These are phyloP conservation scores for Caenorhabditis brenneri DNA, from an alignment of 1,140 invertebrate species.

Conservation along the genomic window DNA sequence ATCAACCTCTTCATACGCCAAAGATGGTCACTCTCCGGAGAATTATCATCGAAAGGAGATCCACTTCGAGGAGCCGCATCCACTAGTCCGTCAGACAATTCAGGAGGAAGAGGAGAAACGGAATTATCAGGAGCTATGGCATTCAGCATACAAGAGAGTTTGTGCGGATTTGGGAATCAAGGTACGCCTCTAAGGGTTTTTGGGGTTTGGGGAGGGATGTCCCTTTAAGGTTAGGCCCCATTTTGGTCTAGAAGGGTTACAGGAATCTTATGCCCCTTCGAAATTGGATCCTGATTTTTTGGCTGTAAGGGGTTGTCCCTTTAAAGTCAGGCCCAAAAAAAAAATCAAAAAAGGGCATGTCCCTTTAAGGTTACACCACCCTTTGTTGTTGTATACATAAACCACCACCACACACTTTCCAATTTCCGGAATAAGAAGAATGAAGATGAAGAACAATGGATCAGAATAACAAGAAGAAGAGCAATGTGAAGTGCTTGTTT, in stretches of 20 bases:
- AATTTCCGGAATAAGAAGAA: background rate
- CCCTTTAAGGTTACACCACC: too few relatives aligned
- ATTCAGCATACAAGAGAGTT: slow-evolving; percentile 65
- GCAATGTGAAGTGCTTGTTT: too few relatives aligned
- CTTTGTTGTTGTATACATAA: background rate
- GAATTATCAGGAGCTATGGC: slow-evolving; percentile 61
- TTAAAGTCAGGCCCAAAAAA: too few relatives aligned
- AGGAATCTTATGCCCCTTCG: too few relatives aligned
- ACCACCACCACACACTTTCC: background rate
- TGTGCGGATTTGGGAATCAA: slow-evolving; percentile 66
- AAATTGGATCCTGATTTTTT: too few relatives aligned
- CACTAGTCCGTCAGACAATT: slow-evolving; percentile 47
- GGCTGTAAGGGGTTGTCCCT: too few relatives aligned
- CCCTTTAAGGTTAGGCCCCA: too few relatives aligned
- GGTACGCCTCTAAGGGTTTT: slow-evolving; percentile 57
- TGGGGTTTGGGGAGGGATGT: background rate
- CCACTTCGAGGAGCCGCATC: background rate
- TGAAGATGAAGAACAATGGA: background rate
- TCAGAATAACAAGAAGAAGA: background rate
- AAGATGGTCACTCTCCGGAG: background rate
- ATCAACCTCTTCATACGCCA: too few relatives aligned
- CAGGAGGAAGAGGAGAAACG: slow-evolving; percentile 49
- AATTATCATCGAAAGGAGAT: background rate
- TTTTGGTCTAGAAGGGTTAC: too few relatives aligned
- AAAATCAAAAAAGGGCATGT: too few relatives aligned